Percentiles rank a stretch among this genome's conserved stretches.
Evolutionary conservation across 2,888 invertebrate genomes (phyloP).

Genomic region (Cheilosia soror): DNA sequence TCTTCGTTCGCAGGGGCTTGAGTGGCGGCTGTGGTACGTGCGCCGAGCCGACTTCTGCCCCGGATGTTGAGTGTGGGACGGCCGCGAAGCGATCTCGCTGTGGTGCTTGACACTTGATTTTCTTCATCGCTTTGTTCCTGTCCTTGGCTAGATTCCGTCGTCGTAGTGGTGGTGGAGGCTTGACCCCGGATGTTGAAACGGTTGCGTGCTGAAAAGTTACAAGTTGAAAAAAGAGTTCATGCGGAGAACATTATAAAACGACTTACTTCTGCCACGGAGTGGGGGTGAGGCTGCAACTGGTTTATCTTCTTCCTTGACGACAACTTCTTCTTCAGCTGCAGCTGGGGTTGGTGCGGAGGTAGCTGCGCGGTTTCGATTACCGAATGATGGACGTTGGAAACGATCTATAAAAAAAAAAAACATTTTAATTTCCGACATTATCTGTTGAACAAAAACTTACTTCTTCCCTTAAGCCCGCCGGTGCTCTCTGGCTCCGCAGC

Average conservation of each 20-base stretch:
- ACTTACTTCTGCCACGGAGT: slow-evolving; percentile 82
- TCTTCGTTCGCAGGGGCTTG: slow-evolving; percentile 78
- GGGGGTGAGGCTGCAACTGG: slow-evolving; percentile 76
- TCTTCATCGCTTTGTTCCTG: slow-evolving; percentile 76
- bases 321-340: slow-evolving; percentile 78
- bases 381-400: slow-evolving; percentile 82
- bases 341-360: slow-evolving; percentile 77
- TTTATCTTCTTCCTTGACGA: slow-evolving; percentile 80
- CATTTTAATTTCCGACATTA: not conserved
- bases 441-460: slow-evolving; percentile 76
- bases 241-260: not conserved
- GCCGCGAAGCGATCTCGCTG: slow-evolving; percentile 79
- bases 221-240: not conserved
- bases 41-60: slow-evolving; percentile 80
- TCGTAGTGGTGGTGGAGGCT: slow-evolving; percentile 79
- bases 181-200: slow-evolving; percentile 83
- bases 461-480: slow-evolving; percentile 77
- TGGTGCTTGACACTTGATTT: slow-evolving; percentile 79
- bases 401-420: slow-evolving; percentile 78
- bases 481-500: slow-evolving; percentile 79
- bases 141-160: slow-evolving; percentile 71
- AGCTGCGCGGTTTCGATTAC: slow-evolving; percentile 80
- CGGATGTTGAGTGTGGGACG: slow-evolving; percentile 82
- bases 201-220: slow-evolving; percentile 81
- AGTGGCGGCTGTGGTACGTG: slow-evolving; percentile 78